A percentile compares a stretch with the other conserved stretches of the same genome.
Conservation (phyloP, 2,888 invertebrate species). For the Rhamphomyia laevipes region DNA sequence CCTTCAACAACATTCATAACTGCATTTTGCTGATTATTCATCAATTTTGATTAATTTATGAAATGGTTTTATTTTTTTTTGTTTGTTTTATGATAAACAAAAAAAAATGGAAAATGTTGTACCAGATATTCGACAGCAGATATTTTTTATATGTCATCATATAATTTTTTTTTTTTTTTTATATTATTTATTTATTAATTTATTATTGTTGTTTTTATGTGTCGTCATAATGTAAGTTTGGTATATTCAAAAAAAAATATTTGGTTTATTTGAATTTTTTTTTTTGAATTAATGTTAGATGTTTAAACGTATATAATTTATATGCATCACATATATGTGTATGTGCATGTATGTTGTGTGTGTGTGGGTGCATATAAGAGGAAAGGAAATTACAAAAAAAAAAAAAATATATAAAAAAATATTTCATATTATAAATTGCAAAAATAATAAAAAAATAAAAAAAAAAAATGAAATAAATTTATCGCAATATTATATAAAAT, state of each 20-base stretch:
- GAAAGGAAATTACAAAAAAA: neutral
- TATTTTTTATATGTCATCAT: too few relatives aligned
- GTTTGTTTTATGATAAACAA: conserved; percentile 3
- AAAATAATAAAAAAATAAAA: neutral
- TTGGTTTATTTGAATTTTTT: too few relatives aligned
- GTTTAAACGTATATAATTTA: too few relatives aligned
- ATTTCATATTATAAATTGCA: too few relatives aligned
- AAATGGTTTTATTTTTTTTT: conserved; percentile 14
- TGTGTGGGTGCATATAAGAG: conserved; percentile 7
- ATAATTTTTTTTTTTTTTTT: too few relatives aligned
- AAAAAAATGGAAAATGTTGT: neutral
- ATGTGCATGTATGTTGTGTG: neutral
- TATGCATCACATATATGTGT: neutral
- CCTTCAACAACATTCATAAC: conserved; percentile 25
- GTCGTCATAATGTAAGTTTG: too few relatives aligned
- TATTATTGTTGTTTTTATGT: too few relatives aligned
- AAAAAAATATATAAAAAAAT: neutral
- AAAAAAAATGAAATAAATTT: neutral
- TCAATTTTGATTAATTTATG: conserved; percentile 12
- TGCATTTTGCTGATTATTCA: conserved; percentile 19
- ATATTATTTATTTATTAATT: too few relatives aligned
- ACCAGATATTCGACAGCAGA: neutral
- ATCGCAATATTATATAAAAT: too few relatives aligned
- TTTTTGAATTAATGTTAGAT: too few relatives aligned
- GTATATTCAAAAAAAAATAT: too few relatives aligned